Conservation (phyloP, 2,888 invertebrate species). For the Gari tellinella region DNA sequence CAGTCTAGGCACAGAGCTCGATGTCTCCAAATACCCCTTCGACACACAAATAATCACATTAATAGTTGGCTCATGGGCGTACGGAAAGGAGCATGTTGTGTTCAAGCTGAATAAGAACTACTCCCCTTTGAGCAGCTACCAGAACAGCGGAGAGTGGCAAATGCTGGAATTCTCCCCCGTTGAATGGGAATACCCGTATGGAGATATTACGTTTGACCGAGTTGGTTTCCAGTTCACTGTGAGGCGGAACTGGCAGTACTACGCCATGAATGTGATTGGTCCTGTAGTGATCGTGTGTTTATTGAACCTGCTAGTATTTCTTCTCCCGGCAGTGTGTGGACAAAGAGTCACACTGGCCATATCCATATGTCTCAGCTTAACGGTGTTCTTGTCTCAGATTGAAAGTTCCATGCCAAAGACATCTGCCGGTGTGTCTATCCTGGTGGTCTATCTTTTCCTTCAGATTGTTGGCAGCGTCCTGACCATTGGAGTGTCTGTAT, state of each 20-base stretch:
- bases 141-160: slow-evolving; percentile 18
- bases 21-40: slow-evolving; percentile 32
- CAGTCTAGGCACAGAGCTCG: slow-evolving; percentile 3
- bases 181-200: neutral
- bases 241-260: slow-evolving; percentile 45
- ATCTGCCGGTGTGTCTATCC: slow-evolving; percentile 48
- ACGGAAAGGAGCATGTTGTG: neutral
- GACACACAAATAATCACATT: slow-evolving; percentile 22
- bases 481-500: too few species aligned
- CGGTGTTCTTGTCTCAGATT: slow-evolving; percentile 53
- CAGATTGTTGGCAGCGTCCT: too few species aligned
- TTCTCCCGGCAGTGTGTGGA: slow-evolving; percentile 54
- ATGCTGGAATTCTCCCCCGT: neutral
- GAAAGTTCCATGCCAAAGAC: slow-evolving; percentile 43
- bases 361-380: slow-evolving; percentile 55
- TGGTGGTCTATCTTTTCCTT: slow-evolving; percentile 55
- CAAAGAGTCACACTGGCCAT: slow-evolving; percentile 55
- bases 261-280: slow-evolving; percentile 50
- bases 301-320: slow-evolving; percentile 51
- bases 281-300: slow-evolving; percentile 50
- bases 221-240: slow-evolving; percentile 28
- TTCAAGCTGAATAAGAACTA: neutral
- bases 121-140: slow-evolving; percentile 2
- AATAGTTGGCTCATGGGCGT: slow-evolving; percentile 25
- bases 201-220: slow-evolving; percentile 1